Conservation (phyloP, 2,797 vertebrate genomes). For the Nyctibius grandis region DNA sequence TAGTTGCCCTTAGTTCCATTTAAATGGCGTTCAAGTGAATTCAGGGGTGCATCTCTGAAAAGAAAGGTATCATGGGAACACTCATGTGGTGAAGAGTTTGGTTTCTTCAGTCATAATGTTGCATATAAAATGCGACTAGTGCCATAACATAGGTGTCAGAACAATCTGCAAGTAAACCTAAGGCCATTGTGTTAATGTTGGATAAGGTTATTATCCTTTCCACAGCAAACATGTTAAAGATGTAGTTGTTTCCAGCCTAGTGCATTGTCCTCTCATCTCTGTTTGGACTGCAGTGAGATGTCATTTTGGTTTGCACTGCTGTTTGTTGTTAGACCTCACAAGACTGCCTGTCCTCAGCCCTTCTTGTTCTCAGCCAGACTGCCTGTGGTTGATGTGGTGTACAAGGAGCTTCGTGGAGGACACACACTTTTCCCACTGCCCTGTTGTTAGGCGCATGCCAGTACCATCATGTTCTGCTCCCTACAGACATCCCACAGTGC, state of each 20-base stretch:
- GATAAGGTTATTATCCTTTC: not conserved
- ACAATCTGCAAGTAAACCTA: not conserved
- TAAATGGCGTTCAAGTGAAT: not conserved
- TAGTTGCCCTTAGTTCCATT: not conserved
- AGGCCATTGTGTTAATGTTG: not conserved
- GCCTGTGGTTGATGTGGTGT: not conserved
- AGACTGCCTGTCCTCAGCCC: not conserved
- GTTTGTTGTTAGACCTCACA: not conserved
- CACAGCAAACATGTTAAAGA: not conserved
- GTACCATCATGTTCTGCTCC: not conserved
- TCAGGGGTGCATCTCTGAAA: not conserved
- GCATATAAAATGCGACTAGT: not conserved
- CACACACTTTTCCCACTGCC: not conserved
- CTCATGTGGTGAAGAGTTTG: not conserved
- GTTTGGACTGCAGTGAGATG: not conserved
- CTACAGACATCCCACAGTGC: slow-evolving; percentile 84
- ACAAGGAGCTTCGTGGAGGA: too few species aligned
- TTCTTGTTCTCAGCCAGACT: not conserved
- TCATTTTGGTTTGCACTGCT: not conserved
- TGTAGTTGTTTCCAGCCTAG: not conserved
- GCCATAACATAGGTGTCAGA: not conserved
- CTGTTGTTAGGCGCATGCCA: not conserved
- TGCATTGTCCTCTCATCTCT: not conserved
- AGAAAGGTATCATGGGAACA: too few species aligned
- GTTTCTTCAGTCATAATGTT: not conserved